A percentile compares a stretch with the other conserved stretches of the same genome.
These are phyloP conservation scores for Lepus oiostolus DNA, from an alignment of 2,797 vertebrate species.

Conservation along the genomic window DNA sequence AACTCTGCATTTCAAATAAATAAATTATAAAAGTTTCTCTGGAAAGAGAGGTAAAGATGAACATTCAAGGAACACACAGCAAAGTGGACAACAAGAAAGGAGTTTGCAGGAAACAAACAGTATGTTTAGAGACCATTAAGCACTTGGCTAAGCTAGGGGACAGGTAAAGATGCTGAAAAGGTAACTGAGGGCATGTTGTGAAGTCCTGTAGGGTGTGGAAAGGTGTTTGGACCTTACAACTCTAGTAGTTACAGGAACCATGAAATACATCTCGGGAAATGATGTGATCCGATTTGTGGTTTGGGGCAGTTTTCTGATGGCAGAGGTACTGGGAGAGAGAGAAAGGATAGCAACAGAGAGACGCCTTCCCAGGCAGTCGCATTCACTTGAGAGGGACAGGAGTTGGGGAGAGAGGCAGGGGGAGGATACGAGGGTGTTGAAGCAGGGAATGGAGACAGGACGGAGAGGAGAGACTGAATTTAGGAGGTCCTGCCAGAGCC, in stretches of 20 bases:
- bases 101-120: background rate
- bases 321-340: background rate
- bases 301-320: conserved; percentile 6
- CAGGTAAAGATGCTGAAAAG: background rate
- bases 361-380: background rate
- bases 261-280: background rate
- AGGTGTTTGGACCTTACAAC: background rate
- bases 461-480: background rate
- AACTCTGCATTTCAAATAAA: too few species aligned
- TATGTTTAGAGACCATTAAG: background rate
- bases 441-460: background rate
- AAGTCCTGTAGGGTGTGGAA: background rate
- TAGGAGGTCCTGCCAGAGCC: background rate
- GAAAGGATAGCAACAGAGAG: background rate
- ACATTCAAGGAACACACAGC: background rate
- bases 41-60: background rate
- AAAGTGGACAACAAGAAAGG: background rate
- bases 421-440: background rate
- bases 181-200: background rate
- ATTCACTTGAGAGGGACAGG: background rate
- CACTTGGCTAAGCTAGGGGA: background rate
- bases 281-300: background rate
- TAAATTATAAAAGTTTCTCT: background rate
- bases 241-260: background rate
- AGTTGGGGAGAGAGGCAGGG: background rate